Base-by-base conservation (phyloP, 2,113 vertebrate genomes). In the Proterorhinus semilunaris region DNA sequence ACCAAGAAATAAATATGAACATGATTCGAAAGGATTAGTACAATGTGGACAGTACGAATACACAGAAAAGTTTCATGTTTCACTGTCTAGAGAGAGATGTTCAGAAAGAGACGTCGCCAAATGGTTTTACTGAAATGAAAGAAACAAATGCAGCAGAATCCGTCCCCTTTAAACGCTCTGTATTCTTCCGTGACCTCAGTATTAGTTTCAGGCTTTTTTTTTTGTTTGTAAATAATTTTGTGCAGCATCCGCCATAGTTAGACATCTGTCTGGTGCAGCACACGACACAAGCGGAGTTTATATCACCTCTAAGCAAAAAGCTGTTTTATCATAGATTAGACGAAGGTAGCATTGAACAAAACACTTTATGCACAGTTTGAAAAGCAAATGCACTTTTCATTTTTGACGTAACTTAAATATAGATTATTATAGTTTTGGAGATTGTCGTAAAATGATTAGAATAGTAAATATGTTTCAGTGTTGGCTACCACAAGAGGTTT, bases 141-240 rank as follows among this genome's bases (percentile, higher is more conserved):
- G 27, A 36, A 36, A 36, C 27, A 36, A 36, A 36, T 5, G 27
- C 27, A 36, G 27, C 27, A 36, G 27, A 36, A 55, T 55, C 4
- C 5, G 8, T 17, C 52, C 52, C 16, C 6, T n/a, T 16, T 13
- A 13, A 7, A 52, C 6, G 52, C 8, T 5, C 49, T 13, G 49
- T 50, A 13, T 15, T 50, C 10, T 55, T 3, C 17, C 1, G 9
- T 11, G 53, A 27, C 53, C 17, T 55, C 53, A 50, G 27, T 50
- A 13, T 50, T 50, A 51, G 13, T 76, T 54, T 49, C 44, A 52
- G 10, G 8, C 42, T 73, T 65, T 55, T 36, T 36, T 4, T 36
- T 36, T 36, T 1, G 27, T 27, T 64, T 66, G 53, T 72, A 50
- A 65, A 62, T 2, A 5, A 52, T 74, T 45, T 57, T 55, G 17